A percentile compares a stretch with the other conserved stretches of the same genome.
These are phyloP conservation scores for Watsonalla cultraria DNA, from an alignment of 2,888 invertebrate species.

Conservation along the genomic window DNA sequence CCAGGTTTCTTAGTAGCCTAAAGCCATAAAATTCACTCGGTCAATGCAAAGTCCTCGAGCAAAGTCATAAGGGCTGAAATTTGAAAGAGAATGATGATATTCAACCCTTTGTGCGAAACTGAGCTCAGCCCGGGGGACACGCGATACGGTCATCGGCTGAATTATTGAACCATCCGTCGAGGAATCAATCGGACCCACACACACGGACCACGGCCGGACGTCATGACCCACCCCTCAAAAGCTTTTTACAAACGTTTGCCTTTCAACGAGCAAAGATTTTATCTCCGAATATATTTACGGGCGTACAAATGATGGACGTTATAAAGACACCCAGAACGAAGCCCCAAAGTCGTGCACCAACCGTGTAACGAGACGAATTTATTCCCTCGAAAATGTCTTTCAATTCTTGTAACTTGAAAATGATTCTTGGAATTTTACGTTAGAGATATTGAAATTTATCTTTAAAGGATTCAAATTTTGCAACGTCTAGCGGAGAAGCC, in stretches of 20 bases:
- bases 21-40: too few relatives aligned
- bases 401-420: constrained; percentile 10
- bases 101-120: constrained; percentile 1
- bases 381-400: constrained; percentile 20
- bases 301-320: constrained; percentile 16
- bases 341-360: constrained; percentile 14
- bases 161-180: constrained; percentile 48
- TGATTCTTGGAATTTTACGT: constrained; percentile 3
- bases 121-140: constrained; percentile 6
- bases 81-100: background rate
- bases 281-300: constrained; percentile 14
- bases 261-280: constrained; percentile 23
- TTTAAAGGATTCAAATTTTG: background rate
- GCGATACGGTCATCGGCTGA: constrained; percentile 36
- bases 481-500: background rate
- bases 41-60: too few relatives aligned
- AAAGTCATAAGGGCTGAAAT: too few relatives aligned
- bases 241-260: constrained; percentile 32
- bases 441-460: background rate
- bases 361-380: constrained; percentile 4
- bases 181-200: constrained; percentile 44
- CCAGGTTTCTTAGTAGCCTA: too few relatives aligned
- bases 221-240: constrained; percentile 30
- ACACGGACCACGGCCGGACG: constrained; percentile 22
- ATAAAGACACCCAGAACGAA: constrained; percentile 13